Evolutionary conservation across 2,113 vertebrate species (phyloP).

Genomic region (Malaclemys terrapin): DNA sequence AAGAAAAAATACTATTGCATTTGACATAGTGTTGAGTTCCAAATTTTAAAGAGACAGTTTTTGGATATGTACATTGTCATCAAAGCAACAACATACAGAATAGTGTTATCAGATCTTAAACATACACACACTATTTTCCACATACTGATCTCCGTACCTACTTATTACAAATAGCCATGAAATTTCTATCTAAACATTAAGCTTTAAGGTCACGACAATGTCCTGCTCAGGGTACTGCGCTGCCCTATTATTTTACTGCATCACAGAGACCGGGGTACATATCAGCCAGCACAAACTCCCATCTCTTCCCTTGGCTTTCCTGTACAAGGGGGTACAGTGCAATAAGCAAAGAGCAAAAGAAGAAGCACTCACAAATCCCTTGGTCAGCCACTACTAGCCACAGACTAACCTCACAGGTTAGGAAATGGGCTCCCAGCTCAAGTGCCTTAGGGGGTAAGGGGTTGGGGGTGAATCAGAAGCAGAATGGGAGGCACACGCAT

Average conservation of each 20-base stretch:
- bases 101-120: neutral
- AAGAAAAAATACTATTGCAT: neutral
- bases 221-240: neutral
- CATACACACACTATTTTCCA: neutral
- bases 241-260: neutral
- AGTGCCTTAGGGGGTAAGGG: neutral
- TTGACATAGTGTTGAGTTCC: neutral
- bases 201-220: neutral
- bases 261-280: too few species aligned
- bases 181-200: neutral
- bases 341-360: neutral
- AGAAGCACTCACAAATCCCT: neutral
- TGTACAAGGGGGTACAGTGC: neutral
- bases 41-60: neutral
- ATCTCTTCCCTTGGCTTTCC: neutral
- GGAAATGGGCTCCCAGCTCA: neutral
- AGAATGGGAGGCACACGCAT: neutral
- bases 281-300: neutral
- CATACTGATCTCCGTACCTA: neutral
- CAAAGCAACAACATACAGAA: neutral
- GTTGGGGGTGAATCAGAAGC: neutral
- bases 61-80: neutral
- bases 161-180: neutral
- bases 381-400: neutral
- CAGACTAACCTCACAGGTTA: neutral